Base-by-base conservation (phyloP, 2,797 vertebrate species). In the Phataginus tricuspis region DNA sequence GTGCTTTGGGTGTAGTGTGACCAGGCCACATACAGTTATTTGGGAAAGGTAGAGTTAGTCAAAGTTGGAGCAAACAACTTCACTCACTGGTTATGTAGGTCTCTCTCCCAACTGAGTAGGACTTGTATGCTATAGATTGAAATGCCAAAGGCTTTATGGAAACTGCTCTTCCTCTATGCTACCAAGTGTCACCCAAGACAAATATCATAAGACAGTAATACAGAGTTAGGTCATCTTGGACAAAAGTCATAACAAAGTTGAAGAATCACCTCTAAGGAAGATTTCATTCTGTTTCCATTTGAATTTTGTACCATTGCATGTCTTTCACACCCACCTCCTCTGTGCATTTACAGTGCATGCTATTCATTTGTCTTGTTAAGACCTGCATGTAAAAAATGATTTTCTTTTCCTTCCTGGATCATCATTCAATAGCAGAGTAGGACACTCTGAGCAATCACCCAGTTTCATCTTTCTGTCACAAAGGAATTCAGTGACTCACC, bases 391-490 rank as follows among this genome's bases (percentile, higher is more conserved):
- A 61, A 91, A 42, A 95, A 89, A 83, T 66, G 64, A 59, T 61
- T 63, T 49, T 57, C 59, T 63, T 71, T 63, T 15, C 59, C 37
- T 77, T 45, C 23, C 82, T 45, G 69, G 72, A 57, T 94, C 93
- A 97, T 97, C 90, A 68, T 91, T 97, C 93, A 94, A 8, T 95
- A 83, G 34, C 87, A 94, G 82, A 97, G 68, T 49, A 92, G 85
- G 91, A 95, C 83, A 95, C 42, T 93, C 74, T 95, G 86, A 97
- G 63, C 86, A 89, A 94, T 90, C 82, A 71, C 80, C 21, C 53
- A 93, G 77, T 94, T 95, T 90, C 77, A 94, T 96, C 93, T 97
- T 96, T 94, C 92, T 75, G 74, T 75, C 82, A 91, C 86, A 94
- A 29, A 94, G 59, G 92, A 95, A 95, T 96, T 91, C 86, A 90